These are phyloP conservation scores for Lasioglossum oenotherae DNA, from an alignment of 2,888 invertebrate genomes.

Conservation along the genomic window DNA sequence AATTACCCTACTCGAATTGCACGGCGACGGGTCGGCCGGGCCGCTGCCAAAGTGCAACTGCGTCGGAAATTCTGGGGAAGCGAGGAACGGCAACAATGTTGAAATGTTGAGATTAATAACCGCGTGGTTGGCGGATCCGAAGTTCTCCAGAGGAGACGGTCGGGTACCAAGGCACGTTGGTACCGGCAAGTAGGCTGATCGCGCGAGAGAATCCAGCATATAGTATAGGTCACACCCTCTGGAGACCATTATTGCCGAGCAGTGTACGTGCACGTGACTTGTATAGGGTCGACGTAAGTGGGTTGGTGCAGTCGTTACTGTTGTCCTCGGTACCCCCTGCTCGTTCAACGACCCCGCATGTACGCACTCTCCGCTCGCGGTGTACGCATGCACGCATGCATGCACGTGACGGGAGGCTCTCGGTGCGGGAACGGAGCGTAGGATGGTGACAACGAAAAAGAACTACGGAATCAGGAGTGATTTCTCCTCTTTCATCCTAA, in stretches of 20 bases:
- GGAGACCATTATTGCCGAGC: constrained; percentile 70
- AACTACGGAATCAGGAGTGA: constrained; percentile 22
- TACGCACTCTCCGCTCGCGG: constrained; percentile 56
- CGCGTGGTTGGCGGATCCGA: neutral
- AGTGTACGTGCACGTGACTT: constrained; percentile 75
- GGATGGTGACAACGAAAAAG: constrained; percentile 57
- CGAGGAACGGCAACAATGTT: constrained; percentile 1
- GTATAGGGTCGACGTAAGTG: constrained; percentile 73
- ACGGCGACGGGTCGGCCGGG: neutral
- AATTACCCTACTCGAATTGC: neutral
- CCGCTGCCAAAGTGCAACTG: neutral
- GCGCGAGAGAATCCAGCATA: constrained; percentile 66
- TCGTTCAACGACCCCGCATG: constrained; percentile 81
- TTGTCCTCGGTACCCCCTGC: constrained; percentile 78
- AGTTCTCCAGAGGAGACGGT: constrained; percentile 34
- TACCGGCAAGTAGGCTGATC: constrained; percentile 51
- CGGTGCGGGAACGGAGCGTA: constrained; percentile 44
- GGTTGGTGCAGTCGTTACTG: constrained; percentile 70
- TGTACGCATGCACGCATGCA: constrained; percentile 63
- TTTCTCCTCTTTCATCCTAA: constrained; percentile 29
- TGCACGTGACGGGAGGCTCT: constrained; percentile 65
- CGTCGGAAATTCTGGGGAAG: neutral
- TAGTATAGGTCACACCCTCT: constrained; percentile 74
- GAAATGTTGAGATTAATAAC: constrained; percentile 10
- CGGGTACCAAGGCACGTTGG: constrained; percentile 44